Base-by-base conservation (phyloP, 2,113 vertebrate genomes). In the Lonchura striata region DNA sequence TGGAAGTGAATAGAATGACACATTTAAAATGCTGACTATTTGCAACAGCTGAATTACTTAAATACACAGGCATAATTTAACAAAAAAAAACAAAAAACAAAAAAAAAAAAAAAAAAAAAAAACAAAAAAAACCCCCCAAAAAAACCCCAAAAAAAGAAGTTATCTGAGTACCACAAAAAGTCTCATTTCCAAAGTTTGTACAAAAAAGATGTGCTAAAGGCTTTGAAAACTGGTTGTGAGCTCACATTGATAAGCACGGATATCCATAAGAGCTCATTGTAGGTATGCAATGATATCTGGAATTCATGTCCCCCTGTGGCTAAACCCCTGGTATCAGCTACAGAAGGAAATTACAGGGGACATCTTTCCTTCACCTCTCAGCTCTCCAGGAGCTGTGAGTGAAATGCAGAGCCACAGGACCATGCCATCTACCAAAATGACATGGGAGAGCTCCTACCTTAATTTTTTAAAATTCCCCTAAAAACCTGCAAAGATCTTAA, bases 391-490 rank as follows among this genome's bases (percentile, higher is more conserved):
- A 80, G 31, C 21, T 6, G 4, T 2, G 19, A 82, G 5, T 52
- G 70, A 93, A 92, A 77, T 18, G 22, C 10, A 80, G 44, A 82
- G 16, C 39, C 52, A n/a, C 2, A 79, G 21, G n/a, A 80, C 8
- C 6, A 56, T 56, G 11, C 16, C 13, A 69, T 44, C n/a, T 56
- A 44, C 33, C n/a, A 57, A 52, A 11, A 76, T 4, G 14, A 50
- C 33, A 79, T 0, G 75, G 28, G 4, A 84, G 23, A 88, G 30
- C 9, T 10, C 13, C 6, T 3, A 35, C 13, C 1, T 14, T 6
- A 28, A 17, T 47, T 84, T 52, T 24, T 6, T 0, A 1, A 22
- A 53, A 33, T 33, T 54, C 78, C 11, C 46, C 25, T 19, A 5
- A 27, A 71, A 90, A 46, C 4, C 0, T 0, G 2, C 6, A 3